Evolutionary conservation across 1,140 invertebrate species (phyloP).

Genomic region (Anastrepha ludens): DNA sequence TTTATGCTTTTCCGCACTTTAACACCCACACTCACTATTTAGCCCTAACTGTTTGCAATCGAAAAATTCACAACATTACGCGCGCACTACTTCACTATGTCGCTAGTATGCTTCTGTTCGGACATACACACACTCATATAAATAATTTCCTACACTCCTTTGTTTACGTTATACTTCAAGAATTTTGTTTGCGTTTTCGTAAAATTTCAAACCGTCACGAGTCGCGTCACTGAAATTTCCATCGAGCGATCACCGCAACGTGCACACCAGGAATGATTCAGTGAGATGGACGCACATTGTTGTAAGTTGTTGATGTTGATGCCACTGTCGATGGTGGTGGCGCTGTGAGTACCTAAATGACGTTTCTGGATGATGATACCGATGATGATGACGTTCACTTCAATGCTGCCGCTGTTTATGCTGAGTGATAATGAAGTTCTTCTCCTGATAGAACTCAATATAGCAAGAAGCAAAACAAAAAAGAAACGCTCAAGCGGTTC

Average conservation of each 20-base stretch:
- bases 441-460: conserved; percentile 6
- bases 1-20: background rate
- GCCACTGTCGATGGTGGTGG: conserved; percentile 13
- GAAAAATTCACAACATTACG: too few species aligned
- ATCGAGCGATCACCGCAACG: conserved; percentile 70
- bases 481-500: conserved; percentile 17
- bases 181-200: background rate
- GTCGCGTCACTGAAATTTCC: conserved; percentile 44
- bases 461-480: too few species aligned
- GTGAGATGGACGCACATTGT: conserved; percentile 27
- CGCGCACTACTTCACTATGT: too few species aligned
- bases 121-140: background rate
- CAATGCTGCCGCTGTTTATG: background rate
- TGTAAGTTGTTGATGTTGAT: conserved; percentile 53
- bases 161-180: conserved; percentile 16
- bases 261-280: conserved; percentile 71
- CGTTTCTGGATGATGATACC: background rate
- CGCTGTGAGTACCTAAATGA: background rate
- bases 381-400: background rate
- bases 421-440: conserved; percentile 18
- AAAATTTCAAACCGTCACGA: conserved; percentile 26
- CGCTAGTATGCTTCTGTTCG: background rate
- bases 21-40: too few species aligned
- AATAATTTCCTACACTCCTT: background rate
- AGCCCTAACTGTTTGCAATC: too few species aligned